Base-by-base conservation (phyloP, 2,113 vertebrate genomes). In the Halichoerus grypus region DNA sequence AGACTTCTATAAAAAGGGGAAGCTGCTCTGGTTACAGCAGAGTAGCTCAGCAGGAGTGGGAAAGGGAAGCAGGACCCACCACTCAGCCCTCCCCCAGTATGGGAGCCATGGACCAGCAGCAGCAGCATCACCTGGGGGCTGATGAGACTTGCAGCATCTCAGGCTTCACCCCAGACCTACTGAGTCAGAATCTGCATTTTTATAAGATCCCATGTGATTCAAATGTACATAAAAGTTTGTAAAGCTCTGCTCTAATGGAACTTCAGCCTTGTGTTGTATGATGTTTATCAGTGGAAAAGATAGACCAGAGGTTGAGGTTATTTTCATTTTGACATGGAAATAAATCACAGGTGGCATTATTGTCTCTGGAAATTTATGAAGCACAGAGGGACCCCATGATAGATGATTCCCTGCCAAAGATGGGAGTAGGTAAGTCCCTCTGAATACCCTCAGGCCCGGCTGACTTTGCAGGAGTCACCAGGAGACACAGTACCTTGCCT, bases 111-210 rank as follows among this genome's bases (percentile, higher is more conserved):
- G 61, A 12, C 19, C 76, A 88, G 59, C 19, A 57, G n/a, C 55
- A 16, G 9, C 31, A 10, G 79, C 51, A 13, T 39, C 42, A 1
- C 53, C 63, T 0, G 14, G 51, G 28, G 46, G 18, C 18, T 5
- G 0, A 1, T 8, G 67, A 51, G 49, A 26, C 5, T 1, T 0
- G 1, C 21, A 36, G 49, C 21, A 3, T 81, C 63, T 26, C 42
- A 94, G 42, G 36, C 51, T 6, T 71, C 42, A 18, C 26, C 14
- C 6, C 9, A 33, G 81, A 51, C 22, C 51, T 67, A 15, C 67
- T 8, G 4, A 51, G 7, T 77, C 33, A 65, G 65, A 69, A 22
- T 24, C 55, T 61, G 14, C 10, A 26, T 51, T 86, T 94, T 76
- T 59, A 93, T 24, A 21, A 83, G 67, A 88, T 69, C 49, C 33